Conservation (phyloP, 1,140 invertebrate genomes). For the Prorops nasuta region DNA sequence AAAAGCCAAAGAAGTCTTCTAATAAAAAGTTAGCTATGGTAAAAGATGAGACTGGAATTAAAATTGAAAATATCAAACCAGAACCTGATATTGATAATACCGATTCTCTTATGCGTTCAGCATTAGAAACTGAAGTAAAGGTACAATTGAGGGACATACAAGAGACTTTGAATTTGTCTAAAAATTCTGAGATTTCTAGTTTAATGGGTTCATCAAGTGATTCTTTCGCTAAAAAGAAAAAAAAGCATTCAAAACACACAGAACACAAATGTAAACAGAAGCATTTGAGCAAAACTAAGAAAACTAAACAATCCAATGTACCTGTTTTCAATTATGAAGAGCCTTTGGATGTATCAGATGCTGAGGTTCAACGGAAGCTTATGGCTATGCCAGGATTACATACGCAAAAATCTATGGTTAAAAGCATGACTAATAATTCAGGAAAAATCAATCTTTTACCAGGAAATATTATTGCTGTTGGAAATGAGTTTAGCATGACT, state of each 20-base stretch:
- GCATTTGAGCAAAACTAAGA: constrained; percentile 27
- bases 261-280: constrained; percentile 29
- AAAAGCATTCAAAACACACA: constrained; percentile 25
- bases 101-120: constrained; percentile 4
- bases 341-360: constrained; percentile 44
- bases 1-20: constrained; percentile 17
- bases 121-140: constrained; percentile 16
- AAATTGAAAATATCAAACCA: background rate
- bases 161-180: background rate
- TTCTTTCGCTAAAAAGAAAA: constrained; percentile 26
- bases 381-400: constrained; percentile 39
- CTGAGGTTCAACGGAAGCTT: constrained; percentile 39
- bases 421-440: constrained; percentile 11
- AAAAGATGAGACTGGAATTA: background rate
- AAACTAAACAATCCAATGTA: constrained; percentile 22
- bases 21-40: no score
- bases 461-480: constrained; percentile 13
- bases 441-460: constrained; percentile 9
- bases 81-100: background rate
- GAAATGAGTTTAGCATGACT: constrained; percentile 13
- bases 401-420: constrained; percentile 22
- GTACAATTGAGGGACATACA: background rate
- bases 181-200: background rate
- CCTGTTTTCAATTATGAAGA: constrained; percentile 23
- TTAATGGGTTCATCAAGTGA: background rate